phyloP scores from a whole-genome alignment of 1,140 invertebrate species.

The Drosophila teissieri region DNA sequence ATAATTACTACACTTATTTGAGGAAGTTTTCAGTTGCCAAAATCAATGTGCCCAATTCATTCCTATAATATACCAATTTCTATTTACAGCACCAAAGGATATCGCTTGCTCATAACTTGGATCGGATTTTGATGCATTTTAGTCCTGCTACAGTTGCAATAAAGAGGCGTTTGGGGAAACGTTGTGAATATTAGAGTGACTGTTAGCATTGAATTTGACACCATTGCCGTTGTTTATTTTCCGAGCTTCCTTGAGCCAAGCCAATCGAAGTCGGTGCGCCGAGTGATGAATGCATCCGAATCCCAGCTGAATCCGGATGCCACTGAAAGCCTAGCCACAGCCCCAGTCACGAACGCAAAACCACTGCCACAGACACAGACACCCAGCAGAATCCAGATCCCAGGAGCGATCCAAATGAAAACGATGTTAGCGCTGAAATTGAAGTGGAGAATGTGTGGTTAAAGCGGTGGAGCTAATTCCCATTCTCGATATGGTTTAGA shows the following conservation, averaged over 20 bases:
- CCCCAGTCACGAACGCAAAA: constrained; percentile 1
- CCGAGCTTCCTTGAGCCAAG: constrained; percentile 4
- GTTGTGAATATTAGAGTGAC: neutral
- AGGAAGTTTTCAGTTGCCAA: too few relatives aligned
- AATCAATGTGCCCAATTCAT: too few relatives aligned
- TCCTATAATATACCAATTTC: neutral
- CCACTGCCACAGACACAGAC: constrained; percentile 10
- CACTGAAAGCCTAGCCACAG: constrained; percentile 2
- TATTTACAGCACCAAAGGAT: constrained; percentile 4
- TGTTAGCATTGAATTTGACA: constrained; percentile 1
- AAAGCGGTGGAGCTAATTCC: neutral
- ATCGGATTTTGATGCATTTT: constrained; percentile 10
- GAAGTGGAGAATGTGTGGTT: neutral
- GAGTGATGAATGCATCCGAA: constrained; percentile 3
- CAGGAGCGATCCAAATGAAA: too few relatives aligned
- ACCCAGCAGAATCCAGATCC: neutral
- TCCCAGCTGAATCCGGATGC: constrained; percentile 1
- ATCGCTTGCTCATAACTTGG: constrained; percentile 6
- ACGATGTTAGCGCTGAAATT: too few relatives aligned
- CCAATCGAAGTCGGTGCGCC: neutral
- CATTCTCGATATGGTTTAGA: neutral
- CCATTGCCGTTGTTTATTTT: neutral
- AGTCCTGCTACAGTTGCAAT: constrained; percentile 1
- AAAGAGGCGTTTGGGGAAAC: neutral
- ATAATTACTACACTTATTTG: too few relatives aligned